These are phyloP conservation scores for Todiramphus saurophagus DNA, from an alignment of 2,113 vertebrate species.

Conservation along the genomic window DNA sequence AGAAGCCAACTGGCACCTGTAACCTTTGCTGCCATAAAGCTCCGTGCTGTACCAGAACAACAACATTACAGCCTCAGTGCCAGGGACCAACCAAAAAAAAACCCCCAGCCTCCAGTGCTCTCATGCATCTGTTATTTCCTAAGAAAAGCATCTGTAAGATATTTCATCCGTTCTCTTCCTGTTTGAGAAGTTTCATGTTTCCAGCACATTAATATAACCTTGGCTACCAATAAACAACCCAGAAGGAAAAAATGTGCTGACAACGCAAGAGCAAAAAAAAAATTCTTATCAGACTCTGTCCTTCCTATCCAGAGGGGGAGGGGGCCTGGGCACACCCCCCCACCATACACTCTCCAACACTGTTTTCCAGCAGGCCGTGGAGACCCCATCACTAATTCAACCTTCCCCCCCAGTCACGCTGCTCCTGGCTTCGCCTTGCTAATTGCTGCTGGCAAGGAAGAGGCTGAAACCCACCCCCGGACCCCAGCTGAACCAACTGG, in stretches of 20 bases:
- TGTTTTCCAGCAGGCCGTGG: background rate
- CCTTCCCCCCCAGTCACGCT: background rate
- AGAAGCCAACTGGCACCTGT: too few species aligned
- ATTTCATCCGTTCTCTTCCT: background rate
- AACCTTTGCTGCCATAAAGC: background rate
- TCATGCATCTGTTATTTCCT: background rate
- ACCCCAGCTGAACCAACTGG: background rate
- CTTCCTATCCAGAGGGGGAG: background rate
- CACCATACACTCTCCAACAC: background rate
- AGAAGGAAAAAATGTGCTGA: slow-evolving; percentile 37
- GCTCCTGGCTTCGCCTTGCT: background rate
- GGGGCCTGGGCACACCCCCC: background rate
- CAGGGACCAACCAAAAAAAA: background rate
- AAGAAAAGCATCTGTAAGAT: slow-evolving; percentile 33
- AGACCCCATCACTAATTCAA: background rate
- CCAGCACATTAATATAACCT: background rate
- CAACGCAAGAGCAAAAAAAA: background rate
- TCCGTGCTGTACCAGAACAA: background rate
- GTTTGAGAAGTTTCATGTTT: slow-evolving; percentile 19
- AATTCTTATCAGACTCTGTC: background rate
- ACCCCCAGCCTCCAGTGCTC: background rate
- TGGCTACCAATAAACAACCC: slow-evolving; percentile 24
- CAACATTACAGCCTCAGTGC: background rate
- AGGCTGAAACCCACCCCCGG: background rate
- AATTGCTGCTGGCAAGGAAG: background rate